Evolutionary conservation across 2,888 invertebrate species (phyloP).

Genomic region (Azorinus chamasolen): DNA sequence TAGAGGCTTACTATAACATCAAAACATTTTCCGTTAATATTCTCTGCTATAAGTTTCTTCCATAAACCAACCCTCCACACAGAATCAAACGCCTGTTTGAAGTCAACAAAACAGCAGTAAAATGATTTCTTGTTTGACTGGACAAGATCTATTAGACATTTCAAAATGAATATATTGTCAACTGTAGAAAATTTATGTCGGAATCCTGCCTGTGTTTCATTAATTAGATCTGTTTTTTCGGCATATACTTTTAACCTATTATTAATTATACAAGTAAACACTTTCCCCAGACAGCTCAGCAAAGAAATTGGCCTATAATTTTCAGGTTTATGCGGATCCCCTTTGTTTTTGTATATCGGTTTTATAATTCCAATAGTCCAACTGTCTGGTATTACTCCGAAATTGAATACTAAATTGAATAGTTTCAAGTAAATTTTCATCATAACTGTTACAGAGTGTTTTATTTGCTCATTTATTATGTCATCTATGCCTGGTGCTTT

Average conservation of each 20-base stretch:
- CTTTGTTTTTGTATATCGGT: constrained; percentile 36
- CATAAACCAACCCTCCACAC: constrained; percentile 17
- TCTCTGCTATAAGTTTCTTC: constrained; percentile 10
- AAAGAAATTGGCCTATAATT: constrained; percentile 38
- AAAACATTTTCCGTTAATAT: constrained; percentile 24
- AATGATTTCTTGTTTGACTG: constrained; percentile 7
- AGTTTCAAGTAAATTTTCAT: constrained; percentile 10
- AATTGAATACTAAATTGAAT: constrained; percentile 19
- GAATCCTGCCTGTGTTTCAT: constrained; percentile 20
- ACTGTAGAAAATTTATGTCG: constrained; percentile 5
- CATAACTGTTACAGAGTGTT: constrained; percentile 3
- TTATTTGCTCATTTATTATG: constrained; percentile 22
- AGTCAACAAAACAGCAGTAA: constrained; percentile 16
- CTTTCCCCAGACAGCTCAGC: constrained; percentile 28
- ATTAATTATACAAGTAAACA: constrained; percentile 32
- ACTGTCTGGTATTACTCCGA: constrained; percentile 13
- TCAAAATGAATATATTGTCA: constrained; percentile 23
- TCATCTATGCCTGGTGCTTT: constrained; percentile 18
- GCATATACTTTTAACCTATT: constrained; percentile 5
- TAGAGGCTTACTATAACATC: constrained; percentile 20
- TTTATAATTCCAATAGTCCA: constrained; percentile 25
- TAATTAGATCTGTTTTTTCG: constrained; percentile 2
- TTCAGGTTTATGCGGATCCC: not conserved
- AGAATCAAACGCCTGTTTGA: not conserved
- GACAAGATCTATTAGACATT: constrained; percentile 18